These are phyloP conservation scores for Axis porcinus DNA, from an alignment of 2,113 vertebrate species.

Conservation along the genomic window DNA sequence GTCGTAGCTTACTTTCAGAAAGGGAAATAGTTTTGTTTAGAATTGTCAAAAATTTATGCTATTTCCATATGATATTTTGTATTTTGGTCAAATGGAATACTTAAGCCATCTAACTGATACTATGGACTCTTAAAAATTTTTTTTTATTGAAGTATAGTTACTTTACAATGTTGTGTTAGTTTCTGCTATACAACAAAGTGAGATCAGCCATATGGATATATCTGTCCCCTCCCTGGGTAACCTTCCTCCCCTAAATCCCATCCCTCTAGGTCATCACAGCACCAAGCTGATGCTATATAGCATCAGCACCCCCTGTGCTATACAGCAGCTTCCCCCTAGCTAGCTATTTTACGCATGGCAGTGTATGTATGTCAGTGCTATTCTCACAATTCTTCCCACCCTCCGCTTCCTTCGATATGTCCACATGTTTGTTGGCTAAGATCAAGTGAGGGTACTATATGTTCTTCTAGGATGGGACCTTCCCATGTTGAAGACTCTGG, in stretches of 20 bases:
- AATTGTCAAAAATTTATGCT: neutral
- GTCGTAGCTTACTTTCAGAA: neutral
- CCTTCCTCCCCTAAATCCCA: neutral
- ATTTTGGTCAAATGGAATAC: neutral
- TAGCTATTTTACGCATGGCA: rapidly evolving
- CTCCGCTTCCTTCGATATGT: neutral
- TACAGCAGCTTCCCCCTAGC: neutral
- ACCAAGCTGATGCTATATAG: neutral
- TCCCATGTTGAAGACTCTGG: neutral
- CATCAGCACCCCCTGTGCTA: neutral
- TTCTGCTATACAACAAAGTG: neutral
- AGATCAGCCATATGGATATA: neutral
- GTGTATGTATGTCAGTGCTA: neutral
- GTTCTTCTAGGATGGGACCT: neutral
- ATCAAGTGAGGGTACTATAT: neutral
- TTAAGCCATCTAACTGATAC: neutral
- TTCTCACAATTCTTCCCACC: neutral
- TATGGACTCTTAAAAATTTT: rapidly evolving
- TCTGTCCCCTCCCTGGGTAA: neutral
- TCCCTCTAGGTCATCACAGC: neutral
- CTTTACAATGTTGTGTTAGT: neutral
- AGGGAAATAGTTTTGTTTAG: neutral
- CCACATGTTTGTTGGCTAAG: neutral
- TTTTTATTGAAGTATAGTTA: neutral
- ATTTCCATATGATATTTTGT: neutral